phyloP scores from a whole-genome alignment of 2,888 invertebrate genomes.

The Agonum fuliginosum region DNA sequence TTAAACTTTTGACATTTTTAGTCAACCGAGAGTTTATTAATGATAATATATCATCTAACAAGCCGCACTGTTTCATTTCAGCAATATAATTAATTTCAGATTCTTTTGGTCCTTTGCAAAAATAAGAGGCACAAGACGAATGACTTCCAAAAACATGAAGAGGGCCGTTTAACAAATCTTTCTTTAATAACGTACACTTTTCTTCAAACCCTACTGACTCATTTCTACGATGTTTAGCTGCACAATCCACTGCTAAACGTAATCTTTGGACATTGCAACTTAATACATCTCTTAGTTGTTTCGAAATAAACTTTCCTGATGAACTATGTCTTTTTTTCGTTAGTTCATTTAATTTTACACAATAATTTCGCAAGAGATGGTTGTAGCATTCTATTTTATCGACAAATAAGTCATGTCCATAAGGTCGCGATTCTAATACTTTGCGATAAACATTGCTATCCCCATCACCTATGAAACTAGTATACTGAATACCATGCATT shows the following conservation, averaged over 20 bases:
- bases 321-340: neutral
- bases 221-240: constrained; percentile 4
- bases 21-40: neutral
- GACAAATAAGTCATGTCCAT: neutral
- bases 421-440: constrained; percentile 10
- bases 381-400: constrained; percentile 36
- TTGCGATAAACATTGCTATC: constrained; percentile 16
- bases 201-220: neutral
- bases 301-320: neutral
- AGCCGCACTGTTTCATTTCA: neutral
- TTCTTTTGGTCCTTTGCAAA: neutral
- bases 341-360: constrained; percentile 1
- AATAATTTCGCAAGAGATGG: constrained; percentile 10
- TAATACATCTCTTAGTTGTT: constrained; percentile 23
- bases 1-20: constrained; percentile 15
- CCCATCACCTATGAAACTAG: constrained; percentile 22
- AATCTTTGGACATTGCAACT: neutral
- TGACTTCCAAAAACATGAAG: constrained; percentile 11
- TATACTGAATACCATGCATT: constrained; percentile 18
- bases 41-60: neutral
- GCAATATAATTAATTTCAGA: neutral
- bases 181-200: neutral
- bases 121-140: neutral
- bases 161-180: constrained; percentile 6
- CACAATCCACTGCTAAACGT: constrained; percentile 22